Conservation (phyloP, 2,113 vertebrate species). For the Athene noctua region DNA sequence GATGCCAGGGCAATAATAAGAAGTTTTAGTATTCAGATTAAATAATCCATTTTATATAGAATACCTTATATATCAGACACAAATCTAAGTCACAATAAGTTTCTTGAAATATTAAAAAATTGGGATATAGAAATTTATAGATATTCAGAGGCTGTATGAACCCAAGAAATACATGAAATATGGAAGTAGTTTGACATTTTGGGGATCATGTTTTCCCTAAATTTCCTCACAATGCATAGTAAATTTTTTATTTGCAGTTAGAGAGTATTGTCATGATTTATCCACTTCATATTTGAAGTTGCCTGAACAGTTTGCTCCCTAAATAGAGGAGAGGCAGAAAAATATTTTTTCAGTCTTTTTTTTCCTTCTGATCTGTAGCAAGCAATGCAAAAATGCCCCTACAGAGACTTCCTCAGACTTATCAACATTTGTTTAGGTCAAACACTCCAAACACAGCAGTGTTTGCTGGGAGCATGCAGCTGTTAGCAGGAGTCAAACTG, state of each 20-base stretch:
- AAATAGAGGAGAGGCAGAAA: background rate
- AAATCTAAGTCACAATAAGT: background rate
- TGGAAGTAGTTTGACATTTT: background rate
- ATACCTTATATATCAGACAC: background rate
- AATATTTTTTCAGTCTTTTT: conserved; percentile 33
- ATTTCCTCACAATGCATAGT: background rate
- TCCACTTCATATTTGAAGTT: background rate
- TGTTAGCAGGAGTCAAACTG: conserved; percentile 95
- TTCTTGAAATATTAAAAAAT: background rate
- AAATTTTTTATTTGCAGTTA: conserved; percentile 25
- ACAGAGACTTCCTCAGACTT: conserved; percentile 6
- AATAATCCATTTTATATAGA: background rate
- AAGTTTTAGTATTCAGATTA: background rate
- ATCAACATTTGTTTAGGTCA: conserved; percentile 71
- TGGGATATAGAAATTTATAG: background rate
- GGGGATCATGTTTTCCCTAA: background rate
- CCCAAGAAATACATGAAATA: background rate
- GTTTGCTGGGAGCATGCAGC: conserved; percentile 98
- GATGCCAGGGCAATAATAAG: background rate
- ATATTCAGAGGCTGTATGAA: background rate
- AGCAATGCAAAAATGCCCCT: background rate
- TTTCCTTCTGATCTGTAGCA: conserved; percentile 35
- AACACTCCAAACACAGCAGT: conserved; percentile 88
- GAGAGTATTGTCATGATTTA: background rate
- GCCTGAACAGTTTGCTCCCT: background rate